These are phyloP conservation scores for Galerucella pusilla DNA, from an alignment of 2,888 invertebrate species.

Conservation along the genomic window DNA sequence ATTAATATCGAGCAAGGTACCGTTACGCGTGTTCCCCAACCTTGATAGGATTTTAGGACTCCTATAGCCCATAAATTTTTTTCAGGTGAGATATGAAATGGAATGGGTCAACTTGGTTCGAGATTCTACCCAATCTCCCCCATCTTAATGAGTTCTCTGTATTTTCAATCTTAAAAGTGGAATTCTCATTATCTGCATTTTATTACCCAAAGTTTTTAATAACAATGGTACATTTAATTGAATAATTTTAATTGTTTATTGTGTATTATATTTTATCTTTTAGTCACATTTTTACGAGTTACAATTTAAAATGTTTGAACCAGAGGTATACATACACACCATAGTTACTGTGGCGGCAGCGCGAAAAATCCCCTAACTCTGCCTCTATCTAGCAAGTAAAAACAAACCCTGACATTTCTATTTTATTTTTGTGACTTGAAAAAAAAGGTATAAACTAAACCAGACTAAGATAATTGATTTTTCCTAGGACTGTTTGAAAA, in stretches of 20 bases:
- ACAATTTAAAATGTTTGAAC: neutral
- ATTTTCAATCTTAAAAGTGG: too few species aligned
- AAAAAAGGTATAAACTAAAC: neutral
- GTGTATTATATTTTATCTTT: too few species aligned
- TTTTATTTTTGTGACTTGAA: slow-evolving; percentile 11
- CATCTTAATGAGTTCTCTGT: too few species aligned
- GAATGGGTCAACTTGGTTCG: too few species aligned
- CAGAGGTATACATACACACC: neutral
- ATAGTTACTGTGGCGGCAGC: neutral
- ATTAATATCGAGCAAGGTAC: too few species aligned
- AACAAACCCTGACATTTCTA: slow-evolving; percentile 7
- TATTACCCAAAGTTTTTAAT: neutral
- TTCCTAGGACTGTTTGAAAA: neutral
- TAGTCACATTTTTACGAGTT: slow-evolving; percentile 1
- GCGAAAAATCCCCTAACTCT: neutral
- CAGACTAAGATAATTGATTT: neutral
- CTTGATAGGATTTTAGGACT: too few species aligned
- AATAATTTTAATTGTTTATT: neutral
- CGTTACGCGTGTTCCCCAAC: too few species aligned
- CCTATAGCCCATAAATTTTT: too few species aligned
- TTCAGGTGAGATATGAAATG: too few species aligned
- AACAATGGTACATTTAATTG: neutral
- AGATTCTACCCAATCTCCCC: too few species aligned
- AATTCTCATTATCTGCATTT: neutral
- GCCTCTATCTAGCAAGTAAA: neutral